These are phyloP conservation scores for Pandemis heparana DNA, from an alignment of 2,888 invertebrate genomes.

Conservation along the genomic window DNA sequence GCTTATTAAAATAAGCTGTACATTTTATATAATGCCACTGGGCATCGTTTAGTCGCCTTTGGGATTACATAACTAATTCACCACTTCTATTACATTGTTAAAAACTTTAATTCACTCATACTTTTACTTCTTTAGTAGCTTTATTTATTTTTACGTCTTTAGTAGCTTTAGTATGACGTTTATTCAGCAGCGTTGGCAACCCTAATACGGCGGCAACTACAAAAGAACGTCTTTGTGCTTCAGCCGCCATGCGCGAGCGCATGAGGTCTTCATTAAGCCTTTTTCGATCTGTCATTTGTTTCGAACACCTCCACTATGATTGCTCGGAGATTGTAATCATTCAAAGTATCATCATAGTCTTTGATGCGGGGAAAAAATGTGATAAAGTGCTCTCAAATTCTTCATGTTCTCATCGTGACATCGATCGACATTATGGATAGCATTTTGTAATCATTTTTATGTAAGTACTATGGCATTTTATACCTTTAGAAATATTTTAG, in stretches of 20 bases:
- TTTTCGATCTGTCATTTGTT: conserved; percentile 61
- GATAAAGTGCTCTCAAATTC: conserved; percentile 8
- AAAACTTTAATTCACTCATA: too few species aligned
- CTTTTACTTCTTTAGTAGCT: too few species aligned
- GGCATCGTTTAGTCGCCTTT: too few species aligned
- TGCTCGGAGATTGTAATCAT: conserved; percentile 33
- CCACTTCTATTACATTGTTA: too few species aligned
- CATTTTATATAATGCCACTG: too few species aligned
- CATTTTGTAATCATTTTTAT: neutral
- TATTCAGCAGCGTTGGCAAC: neutral
- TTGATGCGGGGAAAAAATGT: conserved; percentile 27
- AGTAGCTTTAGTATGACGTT: neutral
- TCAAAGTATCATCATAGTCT: conserved; percentile 38
- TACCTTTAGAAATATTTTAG: neutral
- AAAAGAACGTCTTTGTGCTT: conserved; percentile 53
- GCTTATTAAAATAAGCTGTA: too few species aligned
- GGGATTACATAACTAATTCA: too few species aligned
- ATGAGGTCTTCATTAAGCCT: conserved; percentile 75
- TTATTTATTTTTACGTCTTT: too few species aligned
- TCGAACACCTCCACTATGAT: conserved; percentile 39
- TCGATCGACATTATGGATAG: neutral
- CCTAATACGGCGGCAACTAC: neutral
- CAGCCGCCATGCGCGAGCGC: conserved; percentile 60
- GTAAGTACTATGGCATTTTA: neutral
- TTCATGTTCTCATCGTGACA: conserved; percentile 7